Percentiles rank a stretch among this genome's conserved stretches.
These are phyloP conservation scores for Psilopsiagon aurifrons DNA, from an alignment of 2,113 vertebrate genomes.

Conservation along the genomic window DNA sequence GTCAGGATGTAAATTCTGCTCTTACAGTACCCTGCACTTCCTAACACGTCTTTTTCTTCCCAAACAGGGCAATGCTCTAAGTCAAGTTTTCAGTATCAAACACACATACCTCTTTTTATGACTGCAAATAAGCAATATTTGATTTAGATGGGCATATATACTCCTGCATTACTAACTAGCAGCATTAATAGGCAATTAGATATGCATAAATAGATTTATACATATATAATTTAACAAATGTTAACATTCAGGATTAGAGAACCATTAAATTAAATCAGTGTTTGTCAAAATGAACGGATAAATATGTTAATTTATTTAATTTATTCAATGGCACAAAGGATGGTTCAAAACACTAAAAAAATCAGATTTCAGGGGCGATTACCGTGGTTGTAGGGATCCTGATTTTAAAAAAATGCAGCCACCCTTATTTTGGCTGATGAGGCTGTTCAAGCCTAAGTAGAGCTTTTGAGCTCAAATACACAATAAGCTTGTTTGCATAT, in stretches of 20 bases:
- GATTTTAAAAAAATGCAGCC: not conserved
- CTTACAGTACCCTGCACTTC: not conserved
- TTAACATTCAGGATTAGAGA: not conserved
- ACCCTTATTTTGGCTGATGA: not conserved
- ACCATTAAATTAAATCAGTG: not conserved
- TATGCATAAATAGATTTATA: not conserved
- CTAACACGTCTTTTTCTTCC: not conserved
- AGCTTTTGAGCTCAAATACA: not conserved
- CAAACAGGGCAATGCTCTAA: not conserved
- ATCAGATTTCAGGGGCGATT: not conserved
- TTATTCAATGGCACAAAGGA: not conserved
- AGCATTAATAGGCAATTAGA: not conserved
- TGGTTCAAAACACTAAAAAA: not conserved
- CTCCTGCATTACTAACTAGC: not conserved
- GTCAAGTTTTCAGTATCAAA: not conserved
- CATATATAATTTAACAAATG: not conserved
- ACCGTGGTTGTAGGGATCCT: not conserved
- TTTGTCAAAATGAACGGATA: not conserved
- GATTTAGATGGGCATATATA: not conserved
- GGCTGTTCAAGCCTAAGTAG: not conserved
- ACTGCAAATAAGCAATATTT: not conserved
- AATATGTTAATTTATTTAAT: not conserved
- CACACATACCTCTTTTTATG: rapidly evolving
- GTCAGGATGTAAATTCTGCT: slow-evolving; percentile 46
- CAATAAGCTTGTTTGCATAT: not conserved